Conservation (phyloP, 1,140 invertebrate species). For the Eulimnadia texana region DNA sequence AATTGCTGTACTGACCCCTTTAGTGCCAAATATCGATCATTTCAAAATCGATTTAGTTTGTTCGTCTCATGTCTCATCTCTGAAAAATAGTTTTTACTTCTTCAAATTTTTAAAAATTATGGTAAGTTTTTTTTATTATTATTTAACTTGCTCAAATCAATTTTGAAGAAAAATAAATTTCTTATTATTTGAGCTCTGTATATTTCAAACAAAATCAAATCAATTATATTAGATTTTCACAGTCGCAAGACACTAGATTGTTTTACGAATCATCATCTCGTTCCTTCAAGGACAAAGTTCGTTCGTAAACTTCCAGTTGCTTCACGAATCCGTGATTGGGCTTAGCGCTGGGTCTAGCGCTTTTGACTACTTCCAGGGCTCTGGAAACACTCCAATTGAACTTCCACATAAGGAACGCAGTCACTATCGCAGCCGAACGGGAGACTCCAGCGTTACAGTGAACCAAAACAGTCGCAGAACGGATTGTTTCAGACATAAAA, state of each 20-base stretch:
- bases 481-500: conserved; percentile 27
- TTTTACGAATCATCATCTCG: too few relatives aligned
- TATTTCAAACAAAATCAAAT: too few relatives aligned
- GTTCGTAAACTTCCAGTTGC: conserved; percentile 36
- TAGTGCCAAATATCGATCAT: not conserved
- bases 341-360: conserved; percentile 44
- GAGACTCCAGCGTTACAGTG: conserved; percentile 89
- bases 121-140: not conserved
- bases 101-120: not conserved
- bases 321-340: conserved; percentile 65
- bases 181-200: not conserved
- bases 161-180: not conserved
- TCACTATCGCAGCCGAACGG: conserved; percentile 61
- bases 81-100: not conserved
- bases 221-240: too few relatives aligned
- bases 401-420: conserved; percentile 65
- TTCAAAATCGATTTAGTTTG: not conserved
- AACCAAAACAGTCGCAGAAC: conserved; percentile 50
- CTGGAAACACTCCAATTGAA: conserved; percentile 43
- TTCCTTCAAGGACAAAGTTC: too few relatives aligned
- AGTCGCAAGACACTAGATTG: too few relatives aligned
- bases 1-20: too few relatives aligned
- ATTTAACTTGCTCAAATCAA: not conserved
- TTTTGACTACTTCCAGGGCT: conserved; percentile 54
- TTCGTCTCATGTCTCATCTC: not conserved